Evolutionary conservation across 1,140 invertebrate species (phyloP).

Genomic region (Heliconius himera): DNA sequence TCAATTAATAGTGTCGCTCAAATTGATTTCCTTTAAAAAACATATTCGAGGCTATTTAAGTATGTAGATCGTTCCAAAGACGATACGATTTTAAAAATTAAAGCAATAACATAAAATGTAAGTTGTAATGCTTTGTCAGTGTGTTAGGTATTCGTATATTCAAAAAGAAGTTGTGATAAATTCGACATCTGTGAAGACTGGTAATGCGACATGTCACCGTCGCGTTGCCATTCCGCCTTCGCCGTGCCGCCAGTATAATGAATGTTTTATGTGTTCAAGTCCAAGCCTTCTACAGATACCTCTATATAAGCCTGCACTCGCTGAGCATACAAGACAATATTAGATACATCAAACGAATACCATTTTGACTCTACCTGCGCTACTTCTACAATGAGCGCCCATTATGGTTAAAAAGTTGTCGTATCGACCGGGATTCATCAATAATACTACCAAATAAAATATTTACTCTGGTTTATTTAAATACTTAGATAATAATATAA

Average conservation of each 20-base stretch:
- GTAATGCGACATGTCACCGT: background rate
- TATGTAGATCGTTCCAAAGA: background rate
- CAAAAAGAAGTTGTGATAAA: constrained; percentile 14
- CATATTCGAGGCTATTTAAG: background rate
- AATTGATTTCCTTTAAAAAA: background rate
- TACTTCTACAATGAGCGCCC: constrained; percentile 2
- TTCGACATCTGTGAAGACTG: constrained; percentile 5
- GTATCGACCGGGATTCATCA: constrained; percentile 58
- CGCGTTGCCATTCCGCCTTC: background rate
- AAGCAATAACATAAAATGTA: background rate
- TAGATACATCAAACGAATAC: background rate
- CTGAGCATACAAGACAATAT: background rate
- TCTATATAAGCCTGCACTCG: constrained; percentile 9
- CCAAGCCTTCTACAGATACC: background rate
- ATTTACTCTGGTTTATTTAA: constrained; percentile 79
- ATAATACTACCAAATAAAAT: constrained; percentile 74
- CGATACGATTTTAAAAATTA: background rate
- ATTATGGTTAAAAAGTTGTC: constrained; percentile 22
- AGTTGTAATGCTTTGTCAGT: constrained; percentile 18
- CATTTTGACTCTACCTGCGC: constrained; percentile 32
- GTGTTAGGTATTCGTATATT: constrained; percentile 21
- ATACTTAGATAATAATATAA: constrained; percentile 78
- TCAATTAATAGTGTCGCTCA: background rate
- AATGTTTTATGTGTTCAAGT: background rate
- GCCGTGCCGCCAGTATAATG: background rate